These are phyloP conservation scores for Spermophilus dauricus DNA, from an alignment of 2,113 vertebrate species.

Conservation along the genomic window DNA sequence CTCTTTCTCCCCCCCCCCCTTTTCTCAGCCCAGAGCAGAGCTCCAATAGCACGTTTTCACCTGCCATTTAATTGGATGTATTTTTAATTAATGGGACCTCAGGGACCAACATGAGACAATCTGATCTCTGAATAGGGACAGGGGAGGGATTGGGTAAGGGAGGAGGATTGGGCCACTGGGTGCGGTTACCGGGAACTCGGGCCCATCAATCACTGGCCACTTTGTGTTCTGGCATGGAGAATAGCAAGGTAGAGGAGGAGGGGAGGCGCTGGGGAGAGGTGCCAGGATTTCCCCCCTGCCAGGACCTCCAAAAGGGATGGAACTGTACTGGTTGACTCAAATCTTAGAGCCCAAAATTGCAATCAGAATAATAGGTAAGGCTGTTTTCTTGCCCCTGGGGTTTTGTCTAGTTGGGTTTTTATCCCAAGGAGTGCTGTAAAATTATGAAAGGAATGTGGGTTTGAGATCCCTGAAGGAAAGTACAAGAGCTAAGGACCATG, in stretches of 20 bases:
- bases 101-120: conserved; percentile 91
- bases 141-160: conserved; percentile 91
- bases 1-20: conserved; percentile 24
- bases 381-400: conserved; percentile 70
- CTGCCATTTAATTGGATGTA: conserved; percentile 95
- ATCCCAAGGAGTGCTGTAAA: conserved; percentile 53
- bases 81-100: conserved; percentile 94
- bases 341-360: background rate
- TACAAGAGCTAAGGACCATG: background rate
- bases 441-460: conserved; percentile 46
- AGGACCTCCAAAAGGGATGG: conserved; percentile 62
- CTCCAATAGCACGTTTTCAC: conserved; percentile 90
- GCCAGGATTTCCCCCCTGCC: conserved; percentile 70
- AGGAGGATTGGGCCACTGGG: conserved; percentile 91
- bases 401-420: conserved; percentile 37
- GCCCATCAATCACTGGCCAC: conserved; percentile 92
- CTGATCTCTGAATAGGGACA: conserved; percentile 91
- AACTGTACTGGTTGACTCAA: background rate
- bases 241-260: conserved; percentile 71
- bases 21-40: conserved; percentile 85
- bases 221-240: conserved; percentile 87
- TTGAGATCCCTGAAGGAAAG: conserved; percentile 35
- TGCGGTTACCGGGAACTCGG: conserved; percentile 89
- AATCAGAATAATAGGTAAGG: conserved; percentile 57
- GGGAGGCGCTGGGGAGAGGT: conserved; percentile 64